Percentiles rank a stretch among this genome's conserved stretches.
Evolutionary conservation across 2,888 invertebrate species (phyloP).

Genomic region (Orgyia antiqua): DNA sequence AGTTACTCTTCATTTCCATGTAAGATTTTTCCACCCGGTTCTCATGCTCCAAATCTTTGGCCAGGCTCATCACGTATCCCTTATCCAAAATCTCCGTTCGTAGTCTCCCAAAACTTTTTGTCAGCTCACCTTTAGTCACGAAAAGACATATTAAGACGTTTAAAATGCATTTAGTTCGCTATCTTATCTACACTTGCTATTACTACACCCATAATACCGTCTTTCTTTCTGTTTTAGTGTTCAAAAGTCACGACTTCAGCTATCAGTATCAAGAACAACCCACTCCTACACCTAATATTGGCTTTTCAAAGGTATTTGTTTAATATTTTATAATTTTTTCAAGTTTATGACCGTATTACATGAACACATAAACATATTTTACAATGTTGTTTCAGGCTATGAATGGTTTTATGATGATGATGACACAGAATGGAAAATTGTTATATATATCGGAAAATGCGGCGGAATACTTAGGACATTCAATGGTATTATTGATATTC

Average conservation of each 20-base stretch:
- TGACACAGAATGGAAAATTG: constrained; percentile 98
- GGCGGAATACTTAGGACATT: constrained; percentile 98
- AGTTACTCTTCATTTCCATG: constrained; percentile 35
- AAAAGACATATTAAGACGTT: constrained; percentile 74
- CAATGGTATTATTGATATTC: constrained; percentile 84
- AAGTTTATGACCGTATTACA: constrained; percentile 45
- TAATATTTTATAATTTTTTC: constrained; percentile 24
- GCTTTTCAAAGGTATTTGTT: constrained; percentile 90
- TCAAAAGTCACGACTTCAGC: constrained; percentile 87
- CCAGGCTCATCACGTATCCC: constrained; percentile 62
- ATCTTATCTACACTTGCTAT: constrained; percentile 71
- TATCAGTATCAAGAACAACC: constrained; percentile 82
- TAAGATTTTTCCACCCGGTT: constrained; percentile 44
- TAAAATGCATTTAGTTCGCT: constrained; percentile 73
- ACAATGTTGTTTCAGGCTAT: constrained; percentile 87
- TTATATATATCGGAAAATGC: constrained; percentile 99
- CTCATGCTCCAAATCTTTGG: constrained; percentile 63
- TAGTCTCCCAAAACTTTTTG: constrained; percentile 66
- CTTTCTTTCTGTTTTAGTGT: constrained; percentile 87
- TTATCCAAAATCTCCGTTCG: constrained; percentile 54
- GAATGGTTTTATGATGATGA: constrained; percentile 98
- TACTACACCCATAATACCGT: constrained; percentile 71
- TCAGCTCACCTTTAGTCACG: constrained; percentile 72
- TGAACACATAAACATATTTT: constrained; percentile 43
- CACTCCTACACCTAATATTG: constrained; percentile 89